Percentiles rank a stretch among this genome's conserved stretches.
phyloP scores from a whole-genome alignment of 2,113 vertebrate genomes.

The Odontesthes bonariensis region DNA sequence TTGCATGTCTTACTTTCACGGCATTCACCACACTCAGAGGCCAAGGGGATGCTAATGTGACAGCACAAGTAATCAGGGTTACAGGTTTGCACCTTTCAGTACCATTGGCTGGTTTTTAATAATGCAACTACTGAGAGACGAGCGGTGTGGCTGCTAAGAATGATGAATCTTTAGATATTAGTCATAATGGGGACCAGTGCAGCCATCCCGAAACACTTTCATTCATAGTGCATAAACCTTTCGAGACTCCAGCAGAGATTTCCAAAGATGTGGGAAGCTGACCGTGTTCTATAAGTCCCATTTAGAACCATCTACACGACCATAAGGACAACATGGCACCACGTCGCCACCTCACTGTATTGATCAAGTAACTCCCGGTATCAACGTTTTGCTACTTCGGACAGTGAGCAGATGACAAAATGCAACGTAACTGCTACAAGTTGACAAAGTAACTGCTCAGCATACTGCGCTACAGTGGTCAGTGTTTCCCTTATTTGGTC shows the following conservation, averaged over 20 bases:
- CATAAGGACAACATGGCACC: slow-evolving; percentile 50
- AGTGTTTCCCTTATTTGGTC: slow-evolving; percentile 57
- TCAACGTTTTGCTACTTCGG: slow-evolving; percentile 53
- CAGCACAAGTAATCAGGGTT: slow-evolving; percentile 76
- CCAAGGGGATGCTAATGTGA: slow-evolving; percentile 52
- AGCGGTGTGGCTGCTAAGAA: slow-evolving; percentile 55
- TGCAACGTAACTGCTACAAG: slow-evolving; percentile 58
- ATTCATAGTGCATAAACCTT: slow-evolving; percentile 33
- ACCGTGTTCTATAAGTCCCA: slow-evolving; percentile 47
- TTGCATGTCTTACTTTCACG: slow-evolving; percentile 39
- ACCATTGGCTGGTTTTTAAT: slow-evolving; percentile 40
- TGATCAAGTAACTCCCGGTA: slow-evolving; percentile 55
- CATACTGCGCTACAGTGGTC: slow-evolving; percentile 67
- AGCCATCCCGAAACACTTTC: slow-evolving; percentile 41
- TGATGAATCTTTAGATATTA: slow-evolving; percentile 24
- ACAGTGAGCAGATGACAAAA: slow-evolving; percentile 60
- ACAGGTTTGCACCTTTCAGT: slow-evolving; percentile 70
- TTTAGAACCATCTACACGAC: slow-evolving; percentile 32
- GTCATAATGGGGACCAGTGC: slow-evolving; percentile 68
- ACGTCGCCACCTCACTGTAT: slow-evolving; percentile 56
- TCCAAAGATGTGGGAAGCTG: slow-evolving; percentile 68
- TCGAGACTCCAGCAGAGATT: slow-evolving; percentile 68
- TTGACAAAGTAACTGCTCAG: slow-evolving; percentile 76
- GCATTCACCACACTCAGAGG: slow-evolving; percentile 35
- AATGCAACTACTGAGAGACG: slow-evolving; percentile 73